Percentiles rank a stretch among this genome's conserved stretches.
phyloP scores from a whole-genome alignment of 2,797 vertebrate genomes.

The Lepidocolaptes lacrymiger region DNA sequence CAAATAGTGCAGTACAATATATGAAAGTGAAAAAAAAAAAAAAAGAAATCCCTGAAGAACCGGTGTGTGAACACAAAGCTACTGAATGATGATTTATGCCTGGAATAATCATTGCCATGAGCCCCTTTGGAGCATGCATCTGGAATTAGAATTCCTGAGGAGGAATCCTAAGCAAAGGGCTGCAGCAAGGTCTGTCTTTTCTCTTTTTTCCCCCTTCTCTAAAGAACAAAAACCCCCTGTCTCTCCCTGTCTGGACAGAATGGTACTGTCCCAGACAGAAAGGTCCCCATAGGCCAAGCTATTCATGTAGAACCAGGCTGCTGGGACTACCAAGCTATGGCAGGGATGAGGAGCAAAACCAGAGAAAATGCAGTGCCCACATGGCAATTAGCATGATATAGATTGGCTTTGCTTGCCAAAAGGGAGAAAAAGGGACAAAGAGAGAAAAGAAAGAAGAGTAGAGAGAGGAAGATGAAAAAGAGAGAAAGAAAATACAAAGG shows the following conservation, averaged over 20 bases:
- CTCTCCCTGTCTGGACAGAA: slow-evolving; percentile 79
- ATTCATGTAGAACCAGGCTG: slow-evolving; percentile 38
- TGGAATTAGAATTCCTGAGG: slow-evolving; percentile 63
- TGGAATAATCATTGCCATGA: slow-evolving; percentile 13
- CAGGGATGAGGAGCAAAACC: not conserved
- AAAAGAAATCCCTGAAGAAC: not conserved
- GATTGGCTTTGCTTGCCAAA: not conserved
- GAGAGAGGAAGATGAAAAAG: not conserved
- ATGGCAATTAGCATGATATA: not conserved
- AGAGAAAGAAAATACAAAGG: not conserved
- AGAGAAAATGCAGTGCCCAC: not conserved
- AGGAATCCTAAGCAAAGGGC: not conserved
- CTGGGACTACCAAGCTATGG: not conserved
- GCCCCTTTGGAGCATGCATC: slow-evolving; percentile 3
- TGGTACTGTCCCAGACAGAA: slow-evolving; percentile 80
- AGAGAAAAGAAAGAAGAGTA: not conserved
- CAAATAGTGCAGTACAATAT: not conserved
- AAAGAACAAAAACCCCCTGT: slow-evolving; percentile 11
- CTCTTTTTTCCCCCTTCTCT: not conserved
- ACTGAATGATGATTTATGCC: not conserved
- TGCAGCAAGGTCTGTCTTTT: not conserved
- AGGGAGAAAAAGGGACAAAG: not conserved
- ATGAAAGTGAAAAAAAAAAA: not conserved
- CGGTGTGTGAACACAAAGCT: not conserved
- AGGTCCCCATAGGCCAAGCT: slow-evolving; percentile 71